These are phyloP conservation scores for Antechinus flavipes DNA, from an alignment of 2,113 vertebrate species.

Conservation along the genomic window DNA sequence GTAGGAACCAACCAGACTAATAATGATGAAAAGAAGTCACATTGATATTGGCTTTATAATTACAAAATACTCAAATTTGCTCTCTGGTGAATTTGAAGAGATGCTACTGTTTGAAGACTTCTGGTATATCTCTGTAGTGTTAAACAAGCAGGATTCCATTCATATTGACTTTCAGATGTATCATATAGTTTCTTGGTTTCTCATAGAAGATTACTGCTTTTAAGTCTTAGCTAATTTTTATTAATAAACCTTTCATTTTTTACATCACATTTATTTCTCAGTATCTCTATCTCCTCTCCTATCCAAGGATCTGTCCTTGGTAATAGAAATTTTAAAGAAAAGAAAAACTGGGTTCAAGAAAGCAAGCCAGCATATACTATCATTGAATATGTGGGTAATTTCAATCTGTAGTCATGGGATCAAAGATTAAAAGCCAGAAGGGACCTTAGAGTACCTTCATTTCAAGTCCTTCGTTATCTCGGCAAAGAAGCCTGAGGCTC, in stretches of 20 bases:
- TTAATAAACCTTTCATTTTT: not conserved
- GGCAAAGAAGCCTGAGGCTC: not conserved
- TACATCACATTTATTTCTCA: not conserved
- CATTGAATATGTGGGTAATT: not conserved
- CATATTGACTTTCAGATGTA: not conserved
- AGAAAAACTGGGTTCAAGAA: not conserved
- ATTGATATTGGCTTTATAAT: not conserved
- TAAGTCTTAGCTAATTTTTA: not conserved
- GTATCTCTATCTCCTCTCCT: not conserved
- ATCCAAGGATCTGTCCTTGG: not conserved
- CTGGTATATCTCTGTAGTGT: not conserved
- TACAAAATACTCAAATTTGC: not conserved
- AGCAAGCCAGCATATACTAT: not conserved
- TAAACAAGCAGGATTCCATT: not conserved
- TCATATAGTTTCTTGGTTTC: not conserved
- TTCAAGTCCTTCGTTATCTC: not conserved
- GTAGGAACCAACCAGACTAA: conserved; percentile 80
- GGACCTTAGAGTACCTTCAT: not conserved
- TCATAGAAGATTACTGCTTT: not conserved
- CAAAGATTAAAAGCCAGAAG: not conserved
- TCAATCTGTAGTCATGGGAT: not conserved
- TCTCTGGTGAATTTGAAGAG: not conserved
- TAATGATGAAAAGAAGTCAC: not conserved
- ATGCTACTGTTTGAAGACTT: not conserved
- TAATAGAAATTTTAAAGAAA: not conserved